Evolutionary conservation across 2,888 invertebrate species (phyloP).

Genomic region (Adelognathus sp.): DNA sequence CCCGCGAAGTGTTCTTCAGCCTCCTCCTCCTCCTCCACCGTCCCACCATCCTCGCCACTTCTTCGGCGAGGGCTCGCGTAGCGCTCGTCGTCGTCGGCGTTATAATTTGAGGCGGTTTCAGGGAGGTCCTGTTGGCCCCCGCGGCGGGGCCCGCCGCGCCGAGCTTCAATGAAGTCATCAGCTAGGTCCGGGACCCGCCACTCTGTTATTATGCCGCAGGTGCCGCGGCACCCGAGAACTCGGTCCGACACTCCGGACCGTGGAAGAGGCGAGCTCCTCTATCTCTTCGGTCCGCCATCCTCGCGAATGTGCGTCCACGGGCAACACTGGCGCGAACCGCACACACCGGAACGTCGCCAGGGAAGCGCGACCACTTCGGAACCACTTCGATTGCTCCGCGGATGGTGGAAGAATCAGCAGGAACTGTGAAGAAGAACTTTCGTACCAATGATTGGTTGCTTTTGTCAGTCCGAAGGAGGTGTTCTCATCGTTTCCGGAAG

Average conservation of each 20-base stretch:
- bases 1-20: constrained; percentile 37
- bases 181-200: constrained; percentile 76
- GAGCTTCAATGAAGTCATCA: constrained; percentile 81
- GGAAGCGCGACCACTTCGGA: neutral
- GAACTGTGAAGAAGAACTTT: neutral
- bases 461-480: neutral
- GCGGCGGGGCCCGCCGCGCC: constrained; percentile 60
- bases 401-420: neutral
- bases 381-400: constrained; percentile 20
- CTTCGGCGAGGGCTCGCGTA: constrained; percentile 53
- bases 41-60: constrained; percentile 57
- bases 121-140: constrained; percentile 78
- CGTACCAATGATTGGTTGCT: neutral
- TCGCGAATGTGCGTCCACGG: neutral
- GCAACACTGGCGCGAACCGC: constrained; percentile 17
- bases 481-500: constrained; percentile 7
- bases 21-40: constrained; percentile 9
- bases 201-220: constrained; percentile 80
- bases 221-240: constrained; percentile 78
- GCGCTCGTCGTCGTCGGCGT: constrained; percentile 70
- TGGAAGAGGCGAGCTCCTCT: neutral
- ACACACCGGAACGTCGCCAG: constrained; percentile 32
- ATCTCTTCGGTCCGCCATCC: constrained; percentile 6
- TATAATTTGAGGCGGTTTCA: constrained; percentile 81
- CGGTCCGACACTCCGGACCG: constrained; percentile 35